Evolutionary conservation across 2,113 vertebrate species (phyloP).

Genomic region (Callopanchax toddi): DNA sequence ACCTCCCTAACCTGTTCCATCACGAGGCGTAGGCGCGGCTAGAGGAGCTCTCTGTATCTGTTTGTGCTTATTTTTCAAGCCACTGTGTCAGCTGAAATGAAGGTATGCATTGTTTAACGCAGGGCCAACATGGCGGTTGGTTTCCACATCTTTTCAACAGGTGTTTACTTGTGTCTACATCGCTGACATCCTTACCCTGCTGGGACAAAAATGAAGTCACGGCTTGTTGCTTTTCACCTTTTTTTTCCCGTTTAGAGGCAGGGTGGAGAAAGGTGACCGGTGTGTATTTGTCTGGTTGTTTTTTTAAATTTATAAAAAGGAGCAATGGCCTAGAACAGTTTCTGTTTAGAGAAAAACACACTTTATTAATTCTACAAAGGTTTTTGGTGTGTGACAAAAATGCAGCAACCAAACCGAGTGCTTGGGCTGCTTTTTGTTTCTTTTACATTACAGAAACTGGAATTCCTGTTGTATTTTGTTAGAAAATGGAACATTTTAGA

Average conservation of each 20-base stretch:
- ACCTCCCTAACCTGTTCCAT: constrained; percentile 73
- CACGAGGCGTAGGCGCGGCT: constrained; percentile 52
- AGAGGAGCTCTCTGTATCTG: constrained; percentile 36
- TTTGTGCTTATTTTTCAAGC: constrained; percentile 51
- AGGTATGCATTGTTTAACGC: constrained; percentile 78
- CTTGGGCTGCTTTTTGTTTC: constrained; percentile 77
- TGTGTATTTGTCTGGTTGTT: constrained; percentile 66
- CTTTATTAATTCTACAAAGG: constrained; percentile 69
- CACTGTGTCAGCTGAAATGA: constrained; percentile 51
- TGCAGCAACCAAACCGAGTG: no score
- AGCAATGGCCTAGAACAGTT: constrained; percentile 74
- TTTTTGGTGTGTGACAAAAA: constrained; percentile 77
- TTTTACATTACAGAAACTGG: no score
- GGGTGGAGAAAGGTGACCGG: constrained; percentile 50
- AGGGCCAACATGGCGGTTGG: constrained; percentile 64
- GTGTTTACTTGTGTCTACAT: constrained; percentile 74
- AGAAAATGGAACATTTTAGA: no score
- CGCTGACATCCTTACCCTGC: constrained; percentile 61
- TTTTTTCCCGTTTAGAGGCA: constrained; percentile 27
- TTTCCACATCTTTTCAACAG: constrained; percentile 77
- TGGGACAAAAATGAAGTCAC: constrained; percentile 50
- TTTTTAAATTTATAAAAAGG: constrained; percentile 78
- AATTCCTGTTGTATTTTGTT: no score
- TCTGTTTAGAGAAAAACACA: constrained; percentile 79
- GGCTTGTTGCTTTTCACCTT: constrained; percentile 48